A percentile compares a stretch with the other conserved stretches of the same genome.
Evolutionary conservation across 2,888 invertebrate genomes (phyloP).

Genomic region (Thalpophila matura): DNA sequence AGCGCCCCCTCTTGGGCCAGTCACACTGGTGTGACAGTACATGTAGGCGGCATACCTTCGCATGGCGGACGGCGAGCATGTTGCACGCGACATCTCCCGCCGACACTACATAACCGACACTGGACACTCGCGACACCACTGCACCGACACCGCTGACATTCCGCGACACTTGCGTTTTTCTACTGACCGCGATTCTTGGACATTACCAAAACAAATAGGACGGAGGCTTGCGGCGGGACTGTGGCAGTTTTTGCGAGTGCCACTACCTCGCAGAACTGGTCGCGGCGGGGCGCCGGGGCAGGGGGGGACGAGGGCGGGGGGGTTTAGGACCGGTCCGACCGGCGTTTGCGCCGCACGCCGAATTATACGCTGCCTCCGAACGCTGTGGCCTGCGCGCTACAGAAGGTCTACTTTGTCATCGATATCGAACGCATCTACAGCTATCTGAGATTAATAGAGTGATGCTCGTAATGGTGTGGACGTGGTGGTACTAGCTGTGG

Average conservation of each 20-base stretch:
- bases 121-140: slow-evolving; percentile 55
- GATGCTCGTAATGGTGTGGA: too few species aligned
- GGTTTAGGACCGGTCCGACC: slow-evolving; percentile 65
- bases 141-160: slow-evolving; percentile 53
- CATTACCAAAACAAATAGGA: slow-evolving; percentile 70
- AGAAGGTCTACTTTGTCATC: slow-evolving; percentile 31
- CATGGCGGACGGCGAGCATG: slow-evolving; percentile 83
- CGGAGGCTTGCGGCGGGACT: slow-evolving; percentile 61
- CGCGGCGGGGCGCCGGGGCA: slow-evolving; percentile 32
- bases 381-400: not conserved
- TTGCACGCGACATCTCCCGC: slow-evolving; percentile 73
- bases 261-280: slow-evolving; percentile 60
- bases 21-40: not conserved
- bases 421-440: too few species aligned
- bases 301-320: slow-evolving; percentile 35
- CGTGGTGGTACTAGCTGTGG: too few species aligned
- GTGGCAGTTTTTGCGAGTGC: slow-evolving; percentile 70
- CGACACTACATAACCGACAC: slow-evolving; percentile 61
- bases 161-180: slow-evolving; percentile 49
- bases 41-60: slow-evolving; percentile 73
- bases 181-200: slow-evolving; percentile 54
- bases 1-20: not conserved
- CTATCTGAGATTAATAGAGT: too few species aligned
- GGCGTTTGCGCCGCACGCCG: slow-evolving; percentile 59
- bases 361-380: slow-evolving; percentile 53